These are phyloP conservation scores for Chrysotoxum bicinctum DNA, from an alignment of 2,888 invertebrate genomes.

Conservation along the genomic window DNA sequence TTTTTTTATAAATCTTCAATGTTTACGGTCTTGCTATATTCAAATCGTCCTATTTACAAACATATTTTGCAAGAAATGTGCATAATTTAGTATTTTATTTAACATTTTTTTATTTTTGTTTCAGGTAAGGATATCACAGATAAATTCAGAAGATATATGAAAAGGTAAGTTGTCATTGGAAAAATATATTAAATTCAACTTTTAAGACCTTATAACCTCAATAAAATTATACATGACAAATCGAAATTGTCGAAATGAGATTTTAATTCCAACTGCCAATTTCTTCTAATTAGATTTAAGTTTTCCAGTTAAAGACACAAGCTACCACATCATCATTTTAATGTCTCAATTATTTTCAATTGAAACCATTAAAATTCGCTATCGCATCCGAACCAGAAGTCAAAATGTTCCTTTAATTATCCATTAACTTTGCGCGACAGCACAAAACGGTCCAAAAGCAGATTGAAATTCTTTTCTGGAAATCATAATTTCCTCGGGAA, in stretches of 20 bases:
- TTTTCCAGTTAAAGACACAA: background rate
- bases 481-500: slow-evolving; percentile 45
- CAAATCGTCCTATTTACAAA: too few relatives aligned
- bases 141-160: background rate
- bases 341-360: slow-evolving; percentile 23
- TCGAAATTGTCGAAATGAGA: background rate
- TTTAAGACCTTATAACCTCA: background rate
- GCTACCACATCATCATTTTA: slow-evolving; percentile 13
- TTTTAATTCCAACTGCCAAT: background rate
- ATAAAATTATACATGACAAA: background rate
- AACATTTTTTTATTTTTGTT: too few relatives aligned
- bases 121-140: too few relatives aligned
- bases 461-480: slow-evolving; percentile 38
- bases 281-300: background rate
- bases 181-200: background rate
- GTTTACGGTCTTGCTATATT: too few relatives aligned
- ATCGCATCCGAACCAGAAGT: slow-evolving; percentile 28
- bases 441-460: slow-evolving; percentile 31
- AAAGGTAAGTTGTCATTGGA: background rate
- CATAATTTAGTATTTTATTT: too few relatives aligned
- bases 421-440: slow-evolving; percentile 35
- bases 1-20: too few relatives aligned
- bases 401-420: slow-evolving; percentile 31
- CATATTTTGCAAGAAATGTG: too few relatives aligned
- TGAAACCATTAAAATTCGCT: slow-evolving; percentile 24